Evolutionary conservation across 2,888 invertebrate genomes (phyloP).

Genomic region (Oligia fasciuncula): DNA sequence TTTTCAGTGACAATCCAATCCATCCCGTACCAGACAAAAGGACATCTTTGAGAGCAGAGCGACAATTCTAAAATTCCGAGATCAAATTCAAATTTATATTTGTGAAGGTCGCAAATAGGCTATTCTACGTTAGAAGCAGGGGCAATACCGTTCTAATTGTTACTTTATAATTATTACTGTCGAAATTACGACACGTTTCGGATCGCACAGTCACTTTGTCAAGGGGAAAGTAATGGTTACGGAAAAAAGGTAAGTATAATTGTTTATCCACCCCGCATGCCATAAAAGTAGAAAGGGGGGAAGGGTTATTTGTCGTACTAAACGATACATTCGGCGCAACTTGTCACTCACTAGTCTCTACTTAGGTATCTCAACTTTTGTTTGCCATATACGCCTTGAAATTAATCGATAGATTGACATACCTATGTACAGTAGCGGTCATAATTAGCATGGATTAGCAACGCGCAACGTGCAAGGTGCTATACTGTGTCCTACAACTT

Average conservation of each 20-base stretch:
- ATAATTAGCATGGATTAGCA: too few relatives aligned
- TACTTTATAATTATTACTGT: not conserved
- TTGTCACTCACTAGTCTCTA: slow-evolving; percentile 2
- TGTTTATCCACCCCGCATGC: slow-evolving; percentile 38
- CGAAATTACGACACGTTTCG: not conserved
- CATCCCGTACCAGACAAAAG: not conserved
- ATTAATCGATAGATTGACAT: not conserved
- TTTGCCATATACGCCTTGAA: not conserved
- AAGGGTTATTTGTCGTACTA: slow-evolving; percentile 16
- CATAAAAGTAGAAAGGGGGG: slow-evolving; percentile 35
- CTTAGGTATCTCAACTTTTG: not conserved
- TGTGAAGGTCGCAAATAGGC: not conserved
- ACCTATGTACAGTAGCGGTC: too few relatives aligned
- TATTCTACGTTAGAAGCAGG: not conserved
- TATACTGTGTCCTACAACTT: too few relatives aligned
- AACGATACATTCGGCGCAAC: slow-evolving; percentile 23
- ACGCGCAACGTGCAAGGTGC: too few relatives aligned
- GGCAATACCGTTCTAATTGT: not conserved
- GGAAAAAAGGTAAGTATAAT: slow-evolving; percentile 27
- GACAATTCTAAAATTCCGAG: not conserved
- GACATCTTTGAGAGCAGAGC: not conserved
- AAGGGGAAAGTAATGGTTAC: slow-evolving; percentile 20
- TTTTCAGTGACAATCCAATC: too few relatives aligned
- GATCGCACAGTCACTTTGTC: slow-evolving; percentile 9
- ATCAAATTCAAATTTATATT: not conserved